Percentiles rank a stretch among this genome's conserved stretches.
These are phyloP conservation scores for Microcebus lehilahytsara DNA, from an alignment of 2,113 vertebrate species.

Conservation along the genomic window DNA sequence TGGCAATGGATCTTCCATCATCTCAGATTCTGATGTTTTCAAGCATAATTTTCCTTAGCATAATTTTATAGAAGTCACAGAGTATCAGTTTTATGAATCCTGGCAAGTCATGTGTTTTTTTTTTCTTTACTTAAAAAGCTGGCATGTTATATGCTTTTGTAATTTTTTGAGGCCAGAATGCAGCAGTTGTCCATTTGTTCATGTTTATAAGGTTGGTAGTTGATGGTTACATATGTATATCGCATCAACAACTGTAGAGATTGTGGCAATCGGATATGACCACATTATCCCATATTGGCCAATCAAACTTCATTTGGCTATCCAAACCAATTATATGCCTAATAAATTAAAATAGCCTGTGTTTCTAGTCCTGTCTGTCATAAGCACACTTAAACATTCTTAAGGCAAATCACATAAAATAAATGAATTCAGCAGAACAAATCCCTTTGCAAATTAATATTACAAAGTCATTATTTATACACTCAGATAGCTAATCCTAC, in stretches of 20 bases:
- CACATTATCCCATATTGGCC: background rate
- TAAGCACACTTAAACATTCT: conserved; percentile 41
- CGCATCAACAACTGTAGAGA: background rate
- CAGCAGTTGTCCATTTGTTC: conserved; percentile 48
- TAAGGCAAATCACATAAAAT: conserved; percentile 43
- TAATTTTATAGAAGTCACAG: conserved; percentile 45
- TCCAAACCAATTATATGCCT: conserved; percentile 32
- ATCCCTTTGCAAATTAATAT: conserved; percentile 49
- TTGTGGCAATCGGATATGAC: background rate
- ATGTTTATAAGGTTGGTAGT: conserved; percentile 32
- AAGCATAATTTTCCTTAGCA: background rate
- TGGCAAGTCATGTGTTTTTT: conserved; percentile 41
- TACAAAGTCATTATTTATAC: conserved; percentile 27
- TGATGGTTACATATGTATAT: background rate
- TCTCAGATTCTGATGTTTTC: conserved; percentile 39
- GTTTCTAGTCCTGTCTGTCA: conserved; percentile 16
- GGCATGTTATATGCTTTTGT: conserved; percentile 15
- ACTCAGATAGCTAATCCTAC: background rate
- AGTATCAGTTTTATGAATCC: conserved; percentile 26
- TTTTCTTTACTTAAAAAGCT: conserved; percentile 41
- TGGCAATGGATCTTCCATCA: conserved; percentile 3
- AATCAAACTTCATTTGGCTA: conserved; percentile 28
- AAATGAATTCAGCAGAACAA: conserved; percentile 49
- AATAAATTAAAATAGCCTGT: conserved; percentile 46
- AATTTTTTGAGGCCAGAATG: conserved; percentile 3